Base-by-base conservation (phyloP, 2,888 invertebrate genomes). In the Cheilosia scutellata region DNA sequence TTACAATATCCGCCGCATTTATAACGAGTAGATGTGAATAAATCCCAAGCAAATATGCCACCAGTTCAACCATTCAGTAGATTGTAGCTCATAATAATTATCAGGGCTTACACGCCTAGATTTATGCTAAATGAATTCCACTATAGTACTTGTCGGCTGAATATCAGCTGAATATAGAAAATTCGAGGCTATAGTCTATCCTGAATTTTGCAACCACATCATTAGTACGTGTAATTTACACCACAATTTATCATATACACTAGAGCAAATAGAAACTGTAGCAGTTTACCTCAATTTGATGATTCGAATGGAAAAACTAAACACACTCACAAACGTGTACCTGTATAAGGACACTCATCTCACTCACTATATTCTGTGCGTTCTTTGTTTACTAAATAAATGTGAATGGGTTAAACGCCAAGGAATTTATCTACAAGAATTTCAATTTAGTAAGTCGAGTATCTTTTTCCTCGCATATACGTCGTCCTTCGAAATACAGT, bases 401-500 rank as follows among this genome's bases (percentile, higher is more conserved):
- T 58, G 49, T 57, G 58, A 72, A 55, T 55, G 60, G 42, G 57
- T 33, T 58, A 58, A 66, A 77, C 66, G 82, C 71, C 27, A 33
- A 68, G 72, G 77, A 82, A 82, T 72, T 77, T 13, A 60, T 62
- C 66, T 62, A 25, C 44, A 68, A 55, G 82, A 82, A 82, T 82
- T 82, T 72, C 82, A 82, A 82, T 82, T 72, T 72, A 25, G 60
- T 44, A 20, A 74, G 72, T 60, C 60, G 29, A 60, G 72, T 66
- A 20, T 49, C 37, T 37, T 62, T 49, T 53, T 51, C 51, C 25
- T 29, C 42, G 40, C 33, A 25, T 29, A 20, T 11, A 25, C n/a
- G 25, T 25, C 72, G 72, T 82, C 72, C 66, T 82, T 77, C 42
- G 66, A 47, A 66, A 63, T 53, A 55, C 77, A 31, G 55, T 82